Evolutionary conservation across 53 echinoderm and acorn worm species (phyloP), one percentile per base, ranked within the genome.

Genomic region (Zoroaster sp.): DNA sequence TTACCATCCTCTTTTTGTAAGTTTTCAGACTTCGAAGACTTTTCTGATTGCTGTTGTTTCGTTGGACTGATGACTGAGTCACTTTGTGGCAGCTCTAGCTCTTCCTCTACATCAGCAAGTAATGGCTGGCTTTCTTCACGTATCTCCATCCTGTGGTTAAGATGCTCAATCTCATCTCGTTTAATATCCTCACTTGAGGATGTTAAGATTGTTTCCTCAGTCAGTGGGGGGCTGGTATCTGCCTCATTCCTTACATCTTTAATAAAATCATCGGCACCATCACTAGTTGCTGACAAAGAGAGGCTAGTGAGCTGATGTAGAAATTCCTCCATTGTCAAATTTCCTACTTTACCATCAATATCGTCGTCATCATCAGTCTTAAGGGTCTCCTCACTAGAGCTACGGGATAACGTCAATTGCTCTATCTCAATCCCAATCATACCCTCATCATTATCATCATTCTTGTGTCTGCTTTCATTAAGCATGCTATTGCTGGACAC

Each of bases 371-470:
- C 91, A 73, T 95, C 95, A 35, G 91, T 95, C 72, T 95, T 95
- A 36, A 95, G 83, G 35, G 95, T 95, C 42, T 95, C 95, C 43
- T 91, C 93, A 43, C 95, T 95, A 14, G 95, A 91, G 89, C 95
- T 95, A 10, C 91, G 77, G 21, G 93, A 89, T 25, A 93, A 67
- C 18, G 83, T 91, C 75, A 95, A 51, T 23, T 72, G 79, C 75
- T 91, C 91, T 20, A 91, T 86, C 69, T 91, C 91, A 68, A 87
- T 52, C 18, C 66, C 86, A 45, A 66, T 78, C 18, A 75, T 68
- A 32, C 86, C 38, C 37, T 75, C 89, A 7, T 95, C 88, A 25
- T 78, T 81, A 10, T 79, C 72, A 13, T 90, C 87, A 37, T 38
- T 47, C 23, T n/a, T 34, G 8, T 80, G 88, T 15, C 36, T 25